Base-by-base conservation (phyloP, 2,888 invertebrate species). In the Dilophus febrilis region DNA sequence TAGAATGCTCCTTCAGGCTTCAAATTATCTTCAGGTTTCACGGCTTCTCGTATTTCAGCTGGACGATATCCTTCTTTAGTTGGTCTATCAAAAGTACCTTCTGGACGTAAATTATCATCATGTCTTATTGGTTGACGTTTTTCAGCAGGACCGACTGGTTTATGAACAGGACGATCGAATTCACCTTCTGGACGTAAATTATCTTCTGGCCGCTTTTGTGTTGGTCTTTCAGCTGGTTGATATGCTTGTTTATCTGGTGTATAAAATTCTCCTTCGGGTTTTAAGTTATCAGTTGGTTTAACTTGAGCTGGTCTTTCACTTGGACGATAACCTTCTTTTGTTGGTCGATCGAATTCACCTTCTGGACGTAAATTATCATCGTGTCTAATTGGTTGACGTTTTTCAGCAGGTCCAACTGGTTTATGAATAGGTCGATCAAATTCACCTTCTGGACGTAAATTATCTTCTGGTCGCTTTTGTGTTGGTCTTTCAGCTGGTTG, bases 391-490 rank as follows among this genome's bases (percentile, higher is more conserved):
- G 59, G 8, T 67, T 68, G 54, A 77, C 77, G 6, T 70, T 61
- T 52, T 68, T 71, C 19, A 74, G 48, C 51, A 65, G 72, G 51
- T 67, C 72, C 14, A 22, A 17, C 29, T 12, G 16, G n/a, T 19
- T 10, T n/a, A 13, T 18, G 19, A 3, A 28, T 32, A 2, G 40
- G 42, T 13, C 26, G 26, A 45, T 54, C 4, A 58, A 75, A 67
- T 48, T 71, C 71, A 5, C 80, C 81, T 59, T 78, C 78, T 55
- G 78, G 70, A 53, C 69, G 71, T 12, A 72, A 58, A 57, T 80
- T 77, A 53, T 81, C 81, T 51, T 75, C 70, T 37, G 69, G 74
- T 48, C 62, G 68, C 6, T 73, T 65, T 32, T 30, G 51, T 3
- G 41, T 37, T 4, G 35, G 53, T 8, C 54, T 40, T 42, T 71